Evolutionary conservation across 2,888 invertebrate genomes (phyloP).

Genomic region (Mimumesa dahlbomi): DNA sequence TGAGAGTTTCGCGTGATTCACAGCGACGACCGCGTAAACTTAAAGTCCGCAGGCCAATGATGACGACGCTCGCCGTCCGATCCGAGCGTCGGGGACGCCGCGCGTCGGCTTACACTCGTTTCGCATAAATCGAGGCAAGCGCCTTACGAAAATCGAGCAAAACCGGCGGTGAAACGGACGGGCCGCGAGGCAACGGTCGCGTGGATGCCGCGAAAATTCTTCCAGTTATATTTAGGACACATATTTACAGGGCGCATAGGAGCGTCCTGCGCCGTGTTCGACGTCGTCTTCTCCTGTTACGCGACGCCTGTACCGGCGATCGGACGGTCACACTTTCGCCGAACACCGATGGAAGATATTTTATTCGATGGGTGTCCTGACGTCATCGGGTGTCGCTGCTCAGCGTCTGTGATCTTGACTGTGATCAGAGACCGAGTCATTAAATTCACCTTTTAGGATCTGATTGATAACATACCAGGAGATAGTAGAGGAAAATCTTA

Average conservation of each 20-base stretch:
- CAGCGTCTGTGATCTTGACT: not conserved
- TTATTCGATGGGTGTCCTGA: not conserved
- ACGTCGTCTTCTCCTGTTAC: conserved; percentile 19
- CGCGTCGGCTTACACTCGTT: conserved; percentile 53
- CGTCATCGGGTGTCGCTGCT: conserved; percentile 1
- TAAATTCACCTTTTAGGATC: too few species aligned
- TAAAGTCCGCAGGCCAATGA: conserved; percentile 15
- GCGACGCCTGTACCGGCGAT: not conserved
- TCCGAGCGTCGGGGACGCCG: too few species aligned
- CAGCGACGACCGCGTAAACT: conserved; percentile 4
- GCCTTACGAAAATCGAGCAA: conserved; percentile 64
- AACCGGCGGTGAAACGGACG: conserved; percentile 41
- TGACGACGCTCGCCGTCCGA: not conserved
- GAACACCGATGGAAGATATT: too few species aligned
- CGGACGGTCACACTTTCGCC: conserved; percentile 5
- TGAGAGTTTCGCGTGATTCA: too few species aligned
- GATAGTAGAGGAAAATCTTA: too few species aligned
- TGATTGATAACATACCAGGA: too few species aligned
- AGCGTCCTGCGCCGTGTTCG: conserved; percentile 8
- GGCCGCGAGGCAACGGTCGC: conserved; percentile 44
- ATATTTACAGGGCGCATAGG: conserved; percentile 56
- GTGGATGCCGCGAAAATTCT: conserved; percentile 69
- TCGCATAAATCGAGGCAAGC: conserved; percentile 65
- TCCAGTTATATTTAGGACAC: conserved; percentile 74
- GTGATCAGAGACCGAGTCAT: too few species aligned